These are phyloP conservation scores for Saxicola maurus DNA, from an alignment of 2,797 vertebrate genomes.

Conservation along the genomic window DNA sequence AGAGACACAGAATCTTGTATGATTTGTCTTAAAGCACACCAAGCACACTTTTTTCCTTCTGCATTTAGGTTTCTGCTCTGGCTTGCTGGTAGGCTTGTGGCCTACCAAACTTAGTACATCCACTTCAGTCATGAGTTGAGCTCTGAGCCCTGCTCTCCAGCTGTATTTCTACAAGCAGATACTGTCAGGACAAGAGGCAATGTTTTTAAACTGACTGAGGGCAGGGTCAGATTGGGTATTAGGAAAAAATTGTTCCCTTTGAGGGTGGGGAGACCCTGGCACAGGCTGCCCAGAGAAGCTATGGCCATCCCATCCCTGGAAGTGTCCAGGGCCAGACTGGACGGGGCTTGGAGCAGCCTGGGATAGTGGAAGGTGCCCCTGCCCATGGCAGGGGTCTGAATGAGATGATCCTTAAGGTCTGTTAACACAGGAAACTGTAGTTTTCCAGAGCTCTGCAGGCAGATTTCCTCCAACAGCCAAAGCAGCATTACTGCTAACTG, in stretches of 20 bases:
- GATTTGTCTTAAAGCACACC: no score
- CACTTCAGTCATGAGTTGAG: no score
- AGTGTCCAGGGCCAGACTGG: neutral
- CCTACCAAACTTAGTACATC: no score
- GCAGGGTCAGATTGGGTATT: neutral
- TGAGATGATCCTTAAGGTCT: neutral
- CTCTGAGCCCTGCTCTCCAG: no score
- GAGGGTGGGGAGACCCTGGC: neutral
- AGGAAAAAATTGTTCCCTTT: neutral
- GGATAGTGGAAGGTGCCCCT: neutral
- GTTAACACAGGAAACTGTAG: neutral
- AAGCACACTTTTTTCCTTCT: no score
- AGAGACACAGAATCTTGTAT: no score
- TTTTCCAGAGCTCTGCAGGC: neutral
- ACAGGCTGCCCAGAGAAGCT: neutral
- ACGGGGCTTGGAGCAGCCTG: neutral
- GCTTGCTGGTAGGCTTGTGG: no score
- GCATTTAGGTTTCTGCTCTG: no score
- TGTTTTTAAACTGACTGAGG: neutral
- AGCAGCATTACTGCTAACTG: neutral
- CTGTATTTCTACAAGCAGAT: neutral
- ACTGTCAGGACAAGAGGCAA: neutral
- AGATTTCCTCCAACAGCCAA: neutral
- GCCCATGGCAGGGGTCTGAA: neutral
- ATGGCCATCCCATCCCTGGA: neutral